These are phyloP conservation scores for Pristionchus exspectatus DNA, from an alignment of 2,888 invertebrate genomes.

Conservation along the genomic window DNA sequence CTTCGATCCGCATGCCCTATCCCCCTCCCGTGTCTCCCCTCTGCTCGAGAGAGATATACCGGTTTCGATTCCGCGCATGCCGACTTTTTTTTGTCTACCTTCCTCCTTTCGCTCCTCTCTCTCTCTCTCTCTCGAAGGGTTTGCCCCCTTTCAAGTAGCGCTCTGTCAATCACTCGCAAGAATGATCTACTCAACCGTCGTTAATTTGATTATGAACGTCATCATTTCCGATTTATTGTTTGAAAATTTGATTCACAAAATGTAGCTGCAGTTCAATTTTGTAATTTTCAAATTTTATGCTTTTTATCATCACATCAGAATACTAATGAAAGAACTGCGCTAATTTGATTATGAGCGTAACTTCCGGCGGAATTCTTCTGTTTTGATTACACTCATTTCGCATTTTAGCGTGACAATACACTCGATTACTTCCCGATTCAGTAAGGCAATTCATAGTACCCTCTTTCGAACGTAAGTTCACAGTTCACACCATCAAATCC, in stretches of 20 bases:
- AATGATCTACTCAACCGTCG: background rate
- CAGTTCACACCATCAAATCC: slow-evolving; percentile 7
- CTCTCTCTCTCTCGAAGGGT: background rate
- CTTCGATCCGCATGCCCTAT: slow-evolving; percentile 3
- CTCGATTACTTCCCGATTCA: background rate
- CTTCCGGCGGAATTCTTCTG: background rate
- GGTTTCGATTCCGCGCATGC: slow-evolving; percentile 20
- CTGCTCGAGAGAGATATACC: background rate
- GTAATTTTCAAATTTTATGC: background rate
- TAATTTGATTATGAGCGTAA: background rate
- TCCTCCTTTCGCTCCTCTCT: background rate
- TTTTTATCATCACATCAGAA: background rate
- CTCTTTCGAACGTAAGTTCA: background rate
- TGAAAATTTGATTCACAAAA: too few relatives aligned
- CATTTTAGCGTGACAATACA: background rate
- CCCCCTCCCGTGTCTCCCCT: background rate
- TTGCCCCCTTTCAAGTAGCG: background rate
- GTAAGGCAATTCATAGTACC: background rate
- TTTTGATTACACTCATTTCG: background rate
- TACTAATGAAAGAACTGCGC: background rate
- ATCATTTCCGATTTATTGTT: background rate
- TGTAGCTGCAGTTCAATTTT: background rate
- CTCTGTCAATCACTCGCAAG: background rate
- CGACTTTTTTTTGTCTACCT: slow-evolving; percentile 20
- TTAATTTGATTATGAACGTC: background rate